These are phyloP conservation scores for Trachemys scripta DNA, from an alignment of 2,113 vertebrate species.

Conservation along the genomic window DNA sequence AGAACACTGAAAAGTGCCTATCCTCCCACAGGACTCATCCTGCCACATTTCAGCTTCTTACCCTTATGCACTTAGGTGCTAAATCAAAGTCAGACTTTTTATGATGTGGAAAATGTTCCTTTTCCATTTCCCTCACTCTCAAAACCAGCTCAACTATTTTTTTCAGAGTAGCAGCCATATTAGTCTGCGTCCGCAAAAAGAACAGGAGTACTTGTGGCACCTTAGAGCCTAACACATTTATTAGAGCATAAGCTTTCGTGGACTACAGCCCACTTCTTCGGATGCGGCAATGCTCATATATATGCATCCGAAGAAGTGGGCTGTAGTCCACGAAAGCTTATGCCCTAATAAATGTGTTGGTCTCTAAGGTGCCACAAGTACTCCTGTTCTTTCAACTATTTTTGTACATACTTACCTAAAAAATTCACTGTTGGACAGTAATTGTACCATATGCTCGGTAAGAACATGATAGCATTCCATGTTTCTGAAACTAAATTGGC, in stretches of 20 bases:
- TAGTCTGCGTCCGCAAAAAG: too few species aligned
- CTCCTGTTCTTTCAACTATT: background rate
- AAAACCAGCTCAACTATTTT: background rate
- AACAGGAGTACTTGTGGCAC: too few species aligned
- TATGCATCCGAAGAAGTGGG: too few species aligned
- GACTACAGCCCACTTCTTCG: too few species aligned
- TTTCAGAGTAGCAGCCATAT: background rate
- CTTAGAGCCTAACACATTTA: too few species aligned
- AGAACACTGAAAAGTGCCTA: background rate
- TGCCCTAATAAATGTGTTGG: too few species aligned
- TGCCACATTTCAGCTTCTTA: background rate
- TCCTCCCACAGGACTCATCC: background rate
- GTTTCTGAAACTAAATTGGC: background rate
- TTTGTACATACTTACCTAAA: background rate
- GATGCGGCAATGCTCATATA: too few species aligned
- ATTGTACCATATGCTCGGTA: background rate
- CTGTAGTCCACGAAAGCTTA: too few species aligned
- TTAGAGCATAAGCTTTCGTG: too few species aligned
- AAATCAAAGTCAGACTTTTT: background rate
- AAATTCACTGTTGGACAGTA: background rate
- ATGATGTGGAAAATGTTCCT: background rate
- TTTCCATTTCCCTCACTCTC: background rate
- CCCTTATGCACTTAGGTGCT: background rate
- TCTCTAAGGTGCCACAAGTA: too few species aligned
- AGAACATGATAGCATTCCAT: background rate